Evolutionary conservation across 2,888 invertebrate genomes (phyloP).

Genomic region (Eilema sororculum): DNA sequence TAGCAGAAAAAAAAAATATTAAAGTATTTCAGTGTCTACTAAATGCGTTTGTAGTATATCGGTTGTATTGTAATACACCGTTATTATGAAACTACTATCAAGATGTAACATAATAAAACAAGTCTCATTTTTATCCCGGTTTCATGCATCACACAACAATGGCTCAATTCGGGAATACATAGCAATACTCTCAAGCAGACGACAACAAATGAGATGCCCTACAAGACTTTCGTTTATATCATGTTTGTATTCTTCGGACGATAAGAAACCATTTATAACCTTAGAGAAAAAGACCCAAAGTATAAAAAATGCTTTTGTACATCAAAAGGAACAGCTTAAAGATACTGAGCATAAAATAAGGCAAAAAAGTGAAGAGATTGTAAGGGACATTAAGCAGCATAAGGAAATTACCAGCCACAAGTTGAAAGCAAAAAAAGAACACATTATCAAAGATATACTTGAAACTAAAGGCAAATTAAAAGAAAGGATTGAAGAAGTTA

Average conservation of each 20-base stretch:
- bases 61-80: conserved; percentile 5
- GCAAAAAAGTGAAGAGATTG: conserved; percentile 75
- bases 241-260: conserved; percentile 73
- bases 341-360: conserved; percentile 86
- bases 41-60: conserved; percentile 7
- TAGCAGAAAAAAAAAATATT: not conserved
- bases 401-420: conserved; percentile 78
- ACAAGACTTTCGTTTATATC: conserved; percentile 57
- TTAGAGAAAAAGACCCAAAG: conserved; percentile 81
- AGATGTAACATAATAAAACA: conserved; percentile 62
- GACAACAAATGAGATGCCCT: conserved; percentile 51
- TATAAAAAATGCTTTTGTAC: conserved; percentile 87
- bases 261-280: conserved; percentile 75
- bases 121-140: conserved; percentile 55
- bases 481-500: conserved; percentile 91
- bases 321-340: conserved; percentile 88
- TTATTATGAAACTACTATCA: conserved; percentile 67
- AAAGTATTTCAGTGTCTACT: not conserved
- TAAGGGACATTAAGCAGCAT: conserved; percentile 79
- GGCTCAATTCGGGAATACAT: conserved; percentile 53
- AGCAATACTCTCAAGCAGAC: conserved; percentile 51
- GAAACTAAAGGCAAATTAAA: conserved; percentile 91
- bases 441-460: conserved; percentile 90
- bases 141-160: conserved; percentile 48
- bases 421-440: conserved; percentile 87